Evolutionary conservation across 2,113 vertebrate species (phyloP).

Genomic region (Atractosteus spatula): DNA sequence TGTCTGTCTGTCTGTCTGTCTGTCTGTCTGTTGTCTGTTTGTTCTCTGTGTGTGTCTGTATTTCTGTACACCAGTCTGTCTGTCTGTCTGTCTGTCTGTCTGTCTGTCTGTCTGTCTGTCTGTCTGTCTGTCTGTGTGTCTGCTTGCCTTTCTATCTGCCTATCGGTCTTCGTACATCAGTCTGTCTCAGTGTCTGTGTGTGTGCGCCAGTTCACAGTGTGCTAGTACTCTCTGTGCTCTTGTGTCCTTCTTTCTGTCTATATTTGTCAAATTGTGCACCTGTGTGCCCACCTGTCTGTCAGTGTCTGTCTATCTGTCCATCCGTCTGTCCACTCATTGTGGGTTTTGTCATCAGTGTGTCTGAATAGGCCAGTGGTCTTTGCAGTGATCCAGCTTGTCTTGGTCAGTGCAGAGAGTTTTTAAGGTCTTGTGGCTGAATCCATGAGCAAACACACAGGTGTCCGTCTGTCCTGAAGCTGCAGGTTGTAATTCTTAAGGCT

Average conservation of each 20-base stretch:
- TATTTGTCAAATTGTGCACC: background rate
- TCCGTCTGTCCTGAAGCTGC: too few species aligned
- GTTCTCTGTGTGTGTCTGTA: conserved; percentile 15
- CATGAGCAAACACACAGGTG: too few species aligned
- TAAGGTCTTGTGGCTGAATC: too few species aligned
- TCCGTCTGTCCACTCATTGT: background rate
- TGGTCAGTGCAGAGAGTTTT: too few species aligned
- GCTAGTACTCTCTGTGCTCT: conserved; percentile 41
- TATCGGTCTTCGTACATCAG: too few species aligned
- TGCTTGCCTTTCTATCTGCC: background rate
- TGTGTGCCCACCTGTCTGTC: conserved; percentile 13
- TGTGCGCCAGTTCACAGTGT: conserved; percentile 30
- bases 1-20: background rate
- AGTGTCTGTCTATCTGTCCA: background rate
- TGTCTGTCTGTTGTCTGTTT: conserved; percentile 40
- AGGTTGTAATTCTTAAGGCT: too few species aligned
- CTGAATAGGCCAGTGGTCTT: too few species aligned
- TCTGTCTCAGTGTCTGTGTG: conserved; percentile 51
- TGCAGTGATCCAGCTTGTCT: too few species aligned
- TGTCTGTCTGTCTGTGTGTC: background rate
- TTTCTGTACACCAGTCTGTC: background rate
- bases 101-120: too few species aligned
- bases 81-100: background rate
- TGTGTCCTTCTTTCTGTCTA: conserved; percentile 15
- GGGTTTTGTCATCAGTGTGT: background rate